Conservation (phyloP, 1,140 invertebrate species). For the Zaprionus taronus region DNA sequence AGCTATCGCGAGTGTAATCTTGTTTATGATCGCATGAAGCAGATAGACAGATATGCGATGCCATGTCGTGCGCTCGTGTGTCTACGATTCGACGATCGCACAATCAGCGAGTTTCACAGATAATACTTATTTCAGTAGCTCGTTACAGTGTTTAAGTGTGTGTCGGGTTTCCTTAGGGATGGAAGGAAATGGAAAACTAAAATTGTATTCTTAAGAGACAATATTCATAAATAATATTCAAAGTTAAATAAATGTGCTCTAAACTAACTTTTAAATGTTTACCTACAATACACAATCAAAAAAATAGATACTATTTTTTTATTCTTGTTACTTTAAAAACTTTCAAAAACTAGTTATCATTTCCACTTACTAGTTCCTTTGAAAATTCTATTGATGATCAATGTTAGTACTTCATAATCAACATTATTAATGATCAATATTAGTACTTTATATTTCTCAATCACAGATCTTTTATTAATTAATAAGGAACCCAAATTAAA, state of each 20-base stretch:
- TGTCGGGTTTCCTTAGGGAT: neutral
- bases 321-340: no score
- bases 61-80: constrained; percentile 30
- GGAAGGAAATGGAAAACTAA: neutral
- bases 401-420: no score
- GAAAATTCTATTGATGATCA: no score
- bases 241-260: neutral
- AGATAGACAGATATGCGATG: constrained; percentile 29
- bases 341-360: no score
- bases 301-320: no score
- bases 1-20: constrained; percentile 36
- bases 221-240: neutral
- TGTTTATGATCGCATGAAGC: constrained; percentile 26
- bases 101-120: constrained; percentile 14
- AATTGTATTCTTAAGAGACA: neutral
- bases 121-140: constrained; percentile 11
- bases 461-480: no score
- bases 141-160: neutral
- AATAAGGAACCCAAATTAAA: no score
- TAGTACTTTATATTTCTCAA: no score
- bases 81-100: neutral
- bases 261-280: no score
- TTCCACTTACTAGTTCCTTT: no score
- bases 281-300: no score
- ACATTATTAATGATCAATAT: no score